Evolutionary conservation across 2,113 vertebrate genomes (phyloP).

Genomic region (Helogale parvula): DNA sequence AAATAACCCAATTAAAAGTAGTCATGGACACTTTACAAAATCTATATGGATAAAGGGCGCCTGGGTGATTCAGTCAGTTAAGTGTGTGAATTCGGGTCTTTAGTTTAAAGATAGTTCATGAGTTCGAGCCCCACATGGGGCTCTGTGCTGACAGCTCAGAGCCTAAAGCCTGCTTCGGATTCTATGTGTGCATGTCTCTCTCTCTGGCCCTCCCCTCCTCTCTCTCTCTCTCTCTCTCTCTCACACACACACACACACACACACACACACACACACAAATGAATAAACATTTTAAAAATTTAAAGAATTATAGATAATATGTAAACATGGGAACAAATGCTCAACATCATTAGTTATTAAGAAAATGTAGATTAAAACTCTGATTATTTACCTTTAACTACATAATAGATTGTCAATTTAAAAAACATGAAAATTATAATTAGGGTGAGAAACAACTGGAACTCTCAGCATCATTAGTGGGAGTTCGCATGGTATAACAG

Average conservation of each 20-base stretch:
- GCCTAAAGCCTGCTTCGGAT: too few relatives aligned
- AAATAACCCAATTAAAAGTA: neutral
- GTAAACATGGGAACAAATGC: neutral
- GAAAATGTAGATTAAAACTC: neutral
- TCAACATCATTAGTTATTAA: neutral
- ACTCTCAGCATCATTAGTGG: neutral
- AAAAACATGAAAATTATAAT: neutral
- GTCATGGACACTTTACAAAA: neutral
- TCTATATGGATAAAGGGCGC: neutral
- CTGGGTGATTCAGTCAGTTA: too few relatives aligned
- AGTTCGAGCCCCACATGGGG: too few relatives aligned
- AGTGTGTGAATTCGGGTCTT: too few relatives aligned
- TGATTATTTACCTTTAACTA: neutral
- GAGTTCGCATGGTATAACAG: neutral
- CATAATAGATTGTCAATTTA: neutral
- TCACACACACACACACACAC: too few relatives aligned
- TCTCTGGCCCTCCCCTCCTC: too few relatives aligned
- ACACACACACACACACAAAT: too few relatives aligned
- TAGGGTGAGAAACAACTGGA: neutral
- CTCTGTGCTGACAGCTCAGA: too few relatives aligned
- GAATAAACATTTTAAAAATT: too few relatives aligned
- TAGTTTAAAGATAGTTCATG: too few relatives aligned
- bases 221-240: too few relatives aligned
- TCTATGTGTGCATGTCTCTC: too few relatives aligned
- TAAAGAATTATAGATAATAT: neutral